Percentiles rank a stretch among this genome's conserved stretches.
Evolutionary conservation across 1,140 invertebrate genomes (phyloP).

Genomic region (Bombus soroeensis): DNA sequence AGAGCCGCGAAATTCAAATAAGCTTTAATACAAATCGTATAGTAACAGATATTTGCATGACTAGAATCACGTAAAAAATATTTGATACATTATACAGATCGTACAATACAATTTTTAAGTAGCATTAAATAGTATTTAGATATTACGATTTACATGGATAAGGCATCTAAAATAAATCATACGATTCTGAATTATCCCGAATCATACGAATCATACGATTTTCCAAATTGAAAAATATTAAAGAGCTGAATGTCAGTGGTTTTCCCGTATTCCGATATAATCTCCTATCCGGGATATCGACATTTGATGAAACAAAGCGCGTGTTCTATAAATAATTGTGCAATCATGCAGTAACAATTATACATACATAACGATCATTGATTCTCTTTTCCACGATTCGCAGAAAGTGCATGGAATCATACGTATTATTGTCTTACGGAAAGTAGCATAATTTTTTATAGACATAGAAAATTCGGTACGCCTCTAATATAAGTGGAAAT

Average conservation of each 20-base stretch:
- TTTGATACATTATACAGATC: neutral
- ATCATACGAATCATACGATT: neutral
- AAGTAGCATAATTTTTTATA: neutral
- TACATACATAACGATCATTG: conserved; percentile 17
- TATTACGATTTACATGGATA: neutral
- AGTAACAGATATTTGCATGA: neutral
- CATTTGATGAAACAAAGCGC: neutral
- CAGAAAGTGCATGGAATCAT: neutral
- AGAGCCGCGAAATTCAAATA: conserved; percentile 15
- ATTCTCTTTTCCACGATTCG: neutral
- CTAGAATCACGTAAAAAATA: neutral
- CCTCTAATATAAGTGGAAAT: too few species aligned
- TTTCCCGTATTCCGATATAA: conserved; percentile 27
- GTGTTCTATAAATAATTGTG: conserved; percentile 51
- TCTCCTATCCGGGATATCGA: conserved; percentile 49
- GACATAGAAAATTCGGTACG: neutral
- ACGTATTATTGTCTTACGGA: neutral
- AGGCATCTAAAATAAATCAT: too few species aligned
- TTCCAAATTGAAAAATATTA: neutral
- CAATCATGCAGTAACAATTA: conserved; percentile 34
- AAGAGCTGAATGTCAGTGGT: neutral
- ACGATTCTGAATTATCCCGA: too few species aligned
- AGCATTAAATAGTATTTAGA: neutral
- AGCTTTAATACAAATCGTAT: neutral
- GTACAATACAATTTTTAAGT: neutral